Conservation (phyloP, 2,888 invertebrate genomes). For the Unio pictorum region DNA sequence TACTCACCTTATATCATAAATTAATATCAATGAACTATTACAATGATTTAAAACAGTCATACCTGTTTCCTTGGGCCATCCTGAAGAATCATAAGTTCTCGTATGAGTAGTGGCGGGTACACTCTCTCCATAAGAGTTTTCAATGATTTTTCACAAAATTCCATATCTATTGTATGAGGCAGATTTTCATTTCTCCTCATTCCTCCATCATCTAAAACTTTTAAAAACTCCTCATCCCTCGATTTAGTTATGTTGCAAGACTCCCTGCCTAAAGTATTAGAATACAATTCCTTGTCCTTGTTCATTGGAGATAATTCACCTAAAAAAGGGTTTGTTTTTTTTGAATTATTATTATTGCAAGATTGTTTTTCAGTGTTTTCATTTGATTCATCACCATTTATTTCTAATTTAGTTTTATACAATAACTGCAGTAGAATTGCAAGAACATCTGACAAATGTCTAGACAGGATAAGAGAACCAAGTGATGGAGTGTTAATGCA, state of each 20-base stretch:
- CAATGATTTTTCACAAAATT: slow-evolving; percentile 68
- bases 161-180: slow-evolving; percentile 9
- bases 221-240: too few species aligned
- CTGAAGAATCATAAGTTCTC: slow-evolving; percentile 80
- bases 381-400: neutral
- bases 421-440: slow-evolving; percentile 81
- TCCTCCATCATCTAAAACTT: too few species aligned
- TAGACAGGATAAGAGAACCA: slow-evolving; percentile 75
- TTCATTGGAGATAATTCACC: too few species aligned
- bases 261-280: neutral
- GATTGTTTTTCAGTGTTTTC: neutral
- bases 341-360: neutral
- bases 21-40: too few species aligned
- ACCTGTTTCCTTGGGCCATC: slow-evolving; percentile 49
- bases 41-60: neutral
- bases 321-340: too few species aligned
- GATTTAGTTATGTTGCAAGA: neutral
- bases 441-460: slow-evolving; percentile 78
- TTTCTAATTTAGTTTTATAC: slow-evolving; percentile 58
- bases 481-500: slow-evolving; percentile 66
- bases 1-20: too few species aligned
- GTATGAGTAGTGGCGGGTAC: slow-evolving; percentile 78
- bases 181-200: neutral
- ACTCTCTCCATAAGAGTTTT: slow-evolving; percentile 75
- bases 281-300: too few species aligned